These are phyloP conservation scores for Dipodomys ordii DNA, from an alignment of 2,113 vertebrate species.

Conservation along the genomic window DNA sequence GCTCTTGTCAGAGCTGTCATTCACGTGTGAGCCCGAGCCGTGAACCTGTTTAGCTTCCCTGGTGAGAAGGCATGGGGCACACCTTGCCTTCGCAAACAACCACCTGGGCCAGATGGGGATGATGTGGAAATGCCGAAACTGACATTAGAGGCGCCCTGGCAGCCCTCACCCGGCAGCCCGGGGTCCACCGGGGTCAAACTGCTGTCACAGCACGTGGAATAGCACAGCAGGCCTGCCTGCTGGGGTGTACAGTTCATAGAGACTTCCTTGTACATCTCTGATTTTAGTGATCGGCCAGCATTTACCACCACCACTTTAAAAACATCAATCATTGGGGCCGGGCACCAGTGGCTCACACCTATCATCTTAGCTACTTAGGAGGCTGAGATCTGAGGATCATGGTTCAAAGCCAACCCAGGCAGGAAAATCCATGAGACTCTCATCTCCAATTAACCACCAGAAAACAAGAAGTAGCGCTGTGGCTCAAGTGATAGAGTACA, in stretches of 20 bases:
- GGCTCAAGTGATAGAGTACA: no score
- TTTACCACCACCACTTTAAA: not conserved
- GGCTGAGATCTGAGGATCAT: no score
- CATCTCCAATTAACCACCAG: no score
- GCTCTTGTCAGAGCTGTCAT: not conserved
- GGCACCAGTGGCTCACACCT: no score
- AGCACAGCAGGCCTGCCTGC: not conserved
- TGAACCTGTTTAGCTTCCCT: conserved; percentile 68
- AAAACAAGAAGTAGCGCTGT: no score
- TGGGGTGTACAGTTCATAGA: not conserved
- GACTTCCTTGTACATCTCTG: not conserved
- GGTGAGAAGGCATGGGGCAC: conserved; percentile 41
- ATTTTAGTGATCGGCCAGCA: not conserved
- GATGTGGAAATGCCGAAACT: conserved; percentile 2
- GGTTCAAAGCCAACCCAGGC: no score
- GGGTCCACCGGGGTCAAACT: not conserved
- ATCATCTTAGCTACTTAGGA: no score
- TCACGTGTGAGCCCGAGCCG: conserved; percentile 10
- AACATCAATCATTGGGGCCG: not conserved
- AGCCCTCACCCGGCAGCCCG: not conserved
- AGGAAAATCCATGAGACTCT: no score
- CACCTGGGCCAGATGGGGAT: not conserved
- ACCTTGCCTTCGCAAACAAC: conserved; percentile 29
- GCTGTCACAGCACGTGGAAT: not conserved
- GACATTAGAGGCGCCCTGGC: not conserved